Evolutionary conservation across 1,140 invertebrate genomes (phyloP).

Genomic region (Drosophila jambulina): DNA sequence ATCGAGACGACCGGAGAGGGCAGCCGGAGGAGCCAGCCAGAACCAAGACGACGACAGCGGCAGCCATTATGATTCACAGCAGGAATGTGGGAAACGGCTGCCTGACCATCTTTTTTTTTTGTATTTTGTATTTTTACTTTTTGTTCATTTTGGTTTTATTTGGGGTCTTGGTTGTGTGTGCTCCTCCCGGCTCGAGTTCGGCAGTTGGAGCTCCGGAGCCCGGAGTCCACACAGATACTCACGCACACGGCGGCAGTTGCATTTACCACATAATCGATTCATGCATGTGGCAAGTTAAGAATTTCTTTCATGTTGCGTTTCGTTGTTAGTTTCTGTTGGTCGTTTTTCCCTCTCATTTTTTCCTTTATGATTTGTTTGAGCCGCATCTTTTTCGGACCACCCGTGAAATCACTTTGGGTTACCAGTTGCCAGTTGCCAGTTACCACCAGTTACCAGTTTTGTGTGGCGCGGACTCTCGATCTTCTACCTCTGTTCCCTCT

Average conservation of each 20-base stretch:
- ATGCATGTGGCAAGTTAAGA: slow-evolving; percentile 78
- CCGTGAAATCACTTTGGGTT: slow-evolving; percentile 82
- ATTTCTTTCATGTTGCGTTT: slow-evolving; percentile 81
- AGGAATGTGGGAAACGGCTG: slow-evolving; percentile 80
- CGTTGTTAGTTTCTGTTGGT: slow-evolving; percentile 73
- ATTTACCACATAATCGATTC: slow-evolving; percentile 82
- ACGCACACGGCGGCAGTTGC: slow-evolving; percentile 53
- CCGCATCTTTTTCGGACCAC: slow-evolving; percentile 80
- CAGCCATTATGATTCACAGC: slow-evolving; percentile 83
- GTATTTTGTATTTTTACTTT: slow-evolving; percentile 8
- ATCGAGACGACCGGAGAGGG: slow-evolving; percentile 3
- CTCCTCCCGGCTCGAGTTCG: slow-evolving; percentile 12
- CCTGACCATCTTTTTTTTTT: slow-evolving; percentile 74
- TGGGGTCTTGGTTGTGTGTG: slow-evolving; percentile 4
- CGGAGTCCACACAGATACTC: slow-evolving; percentile 53
- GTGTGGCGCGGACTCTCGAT: slow-evolving; percentile 35
- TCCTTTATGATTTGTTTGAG: slow-evolving; percentile 82
- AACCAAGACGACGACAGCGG: slow-evolving; percentile 70
- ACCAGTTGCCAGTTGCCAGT: slow-evolving; percentile 36
- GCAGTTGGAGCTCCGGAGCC: slow-evolving; percentile 32
- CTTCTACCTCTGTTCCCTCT: slow-evolving; percentile 6
- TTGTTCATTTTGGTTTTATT: slow-evolving; percentile 19
- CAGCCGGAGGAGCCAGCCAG: slow-evolving; percentile 13
- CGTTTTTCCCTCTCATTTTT: slow-evolving; percentile 63
- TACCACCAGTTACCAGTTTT: slow-evolving; percentile 21